Evolutionary conservation across 2,113 vertebrate species (phyloP), one percentile per base, ranked within the genome.

Genomic region (Brevimyrus niger): DNA sequence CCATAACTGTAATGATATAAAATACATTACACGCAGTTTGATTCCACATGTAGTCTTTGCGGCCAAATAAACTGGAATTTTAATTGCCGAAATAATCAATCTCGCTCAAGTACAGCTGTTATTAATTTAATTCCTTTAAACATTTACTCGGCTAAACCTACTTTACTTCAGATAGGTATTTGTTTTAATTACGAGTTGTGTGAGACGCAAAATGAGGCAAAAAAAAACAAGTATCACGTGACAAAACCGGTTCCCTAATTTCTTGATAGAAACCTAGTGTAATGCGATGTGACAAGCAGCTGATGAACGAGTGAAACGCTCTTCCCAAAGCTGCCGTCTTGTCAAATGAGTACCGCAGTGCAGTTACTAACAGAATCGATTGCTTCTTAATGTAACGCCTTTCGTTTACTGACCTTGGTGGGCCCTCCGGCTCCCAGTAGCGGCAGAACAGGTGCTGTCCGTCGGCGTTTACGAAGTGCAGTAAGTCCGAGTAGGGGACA

Each of bases 391-490:
- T 51, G n/a, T 31, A 88, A 42, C 4, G 0, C 90, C 88, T 42
- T 31, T 86, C 31, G 73, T 84, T 23, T 87, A 94, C 97, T 97
- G 93, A 99, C 98, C 97, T 98, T 92, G 97, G 97, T 31, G 95
- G 90, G 27, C 90, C 90, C 7, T 89, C 89, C n/a, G 98, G 97
- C 91, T 97, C 97, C 98, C 98, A 99, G 94, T 97, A 98, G 93
- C 96, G 97, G 94, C 98, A 98, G 96, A 98, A 99, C 92, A 99
- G 96, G 94, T 97, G 93, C 94, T 96, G 96, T 88, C 97, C 98
- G 0, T 99, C 97, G 15, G 96, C 96, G 85, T 99, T 99, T 94
- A 99, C 86, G 91, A 98, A 95, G 93, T 98, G 97, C 91, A 92
- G 95, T 86, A 98, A 95, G 90, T 98, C 96, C 92, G 93, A 92